Conservation (phyloP, 2,797 vertebrate genomes). For the Sus cebifrons region DNA sequence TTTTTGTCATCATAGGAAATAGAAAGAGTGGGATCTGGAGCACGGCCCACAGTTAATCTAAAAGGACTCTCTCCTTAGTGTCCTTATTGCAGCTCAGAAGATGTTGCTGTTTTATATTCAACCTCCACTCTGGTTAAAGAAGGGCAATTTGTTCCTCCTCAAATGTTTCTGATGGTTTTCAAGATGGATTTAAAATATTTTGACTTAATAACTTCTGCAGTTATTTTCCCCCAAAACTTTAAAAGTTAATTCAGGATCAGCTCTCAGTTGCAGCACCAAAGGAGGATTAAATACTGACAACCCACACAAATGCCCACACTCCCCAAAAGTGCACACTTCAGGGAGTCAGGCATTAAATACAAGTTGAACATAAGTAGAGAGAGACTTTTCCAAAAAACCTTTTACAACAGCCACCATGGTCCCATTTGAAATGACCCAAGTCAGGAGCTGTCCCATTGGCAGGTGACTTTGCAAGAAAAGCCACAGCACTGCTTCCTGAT, state of each 20-base stretch:
- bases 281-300: neutral
- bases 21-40: neutral
- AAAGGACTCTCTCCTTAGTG: constrained; percentile 61
- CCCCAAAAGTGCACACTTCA: too few species aligned
- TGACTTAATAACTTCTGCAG: constrained; percentile 24
- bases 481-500: too few species aligned
- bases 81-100: constrained; percentile 55
- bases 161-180: constrained; percentile 64
- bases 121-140: constrained; percentile 65
- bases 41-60: constrained; percentile 67
- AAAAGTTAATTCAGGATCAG: constrained; percentile 24
- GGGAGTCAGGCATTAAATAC: neutral
- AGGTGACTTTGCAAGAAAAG: neutral
- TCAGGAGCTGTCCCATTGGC: neutral
- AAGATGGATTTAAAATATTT: constrained; percentile 65
- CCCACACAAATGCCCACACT: neutral
- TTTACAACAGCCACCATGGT: neutral
- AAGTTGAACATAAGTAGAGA: neutral
- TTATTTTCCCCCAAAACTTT: neutral
- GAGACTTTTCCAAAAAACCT: neutral
- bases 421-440: neutral
- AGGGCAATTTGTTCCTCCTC: constrained; percentile 70
- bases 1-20: neutral
- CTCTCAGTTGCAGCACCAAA: neutral
- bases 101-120: constrained; percentile 53